Base-by-base conservation (phyloP, 2,797 vertebrate genomes). In the Bucorvus abyssinicus region DNA sequence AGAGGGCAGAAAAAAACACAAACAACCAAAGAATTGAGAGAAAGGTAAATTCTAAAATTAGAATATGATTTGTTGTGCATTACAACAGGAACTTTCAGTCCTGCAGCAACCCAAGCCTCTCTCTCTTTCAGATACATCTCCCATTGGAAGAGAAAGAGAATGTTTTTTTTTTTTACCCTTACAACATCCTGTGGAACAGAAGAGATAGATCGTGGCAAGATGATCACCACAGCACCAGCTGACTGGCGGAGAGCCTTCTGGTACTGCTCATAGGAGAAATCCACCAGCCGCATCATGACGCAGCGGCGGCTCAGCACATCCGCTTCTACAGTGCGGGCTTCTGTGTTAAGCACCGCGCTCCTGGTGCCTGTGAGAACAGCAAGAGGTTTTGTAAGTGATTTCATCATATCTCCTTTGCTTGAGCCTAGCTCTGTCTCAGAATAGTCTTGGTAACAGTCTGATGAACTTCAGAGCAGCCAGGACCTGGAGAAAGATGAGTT, bases 271-370 rank as follows among this genome's bases (percentile, higher is more conserved):
- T 98, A 99, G 30, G 99, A 99, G 97, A 99, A 99, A 86, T 99
- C 99, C 49, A 97, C 96, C 82, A 99, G 98, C n/a, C 99, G 98
- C 98, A 99, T 99, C 93, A 99, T 98, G 65, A 99, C 99, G 4
- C 99, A 99, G 95, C 99, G 99, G 34, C 99, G 99, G 98, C 99
- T 99, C 97, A 99, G 97, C 88, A 99, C 99, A 5, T 99, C 99
- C 1, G 99, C 99, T 52, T 99, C 99, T 22, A 98, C 98, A 1
- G 99, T 99, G 90, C 99, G 99, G 1, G 99, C 99, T 96, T 99
- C 99, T 0, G 99, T 99, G 97, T 99, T 99, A 26, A 99, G 97
- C 97, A 99, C 99, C 0, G 99, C 99, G 8, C 99, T 99, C 86
- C 99, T 98, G 4, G 99, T 99, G 90, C 99, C 99, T 99, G 95